Evolutionary conservation across 1,140 invertebrate genomes (phyloP).

Genomic region (Agrilus planipennis): DNA sequence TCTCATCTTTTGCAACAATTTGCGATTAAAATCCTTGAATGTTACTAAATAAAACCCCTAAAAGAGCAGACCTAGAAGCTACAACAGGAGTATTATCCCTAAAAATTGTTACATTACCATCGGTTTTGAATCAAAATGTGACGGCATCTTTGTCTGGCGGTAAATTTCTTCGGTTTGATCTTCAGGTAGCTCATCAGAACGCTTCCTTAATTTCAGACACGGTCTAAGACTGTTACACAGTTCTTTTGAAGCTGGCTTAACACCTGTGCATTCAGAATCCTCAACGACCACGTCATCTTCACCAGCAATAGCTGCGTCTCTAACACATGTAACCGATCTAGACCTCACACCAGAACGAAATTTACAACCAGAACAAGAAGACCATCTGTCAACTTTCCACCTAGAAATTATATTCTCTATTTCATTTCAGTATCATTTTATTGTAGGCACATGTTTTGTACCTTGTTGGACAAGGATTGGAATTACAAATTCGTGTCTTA

Average conservation of each 20-base stretch:
- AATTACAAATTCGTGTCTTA: constrained; percentile 34
- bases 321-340: constrained; percentile 37
- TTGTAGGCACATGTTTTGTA: constrained; percentile 11
- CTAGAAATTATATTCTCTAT: constrained; percentile 18
- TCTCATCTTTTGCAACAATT: too few species aligned
- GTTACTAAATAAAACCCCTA: too few species aligned
- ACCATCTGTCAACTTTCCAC: constrained; percentile 41
- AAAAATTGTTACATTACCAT: background rate
- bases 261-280: constrained; percentile 31
- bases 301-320: constrained; percentile 29
- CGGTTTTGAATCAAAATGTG: background rate
- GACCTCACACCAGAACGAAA: constrained; percentile 32
- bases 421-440: background rate
- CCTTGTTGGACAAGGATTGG: constrained; percentile 35
- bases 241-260: constrained; percentile 28
- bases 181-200: background rate
- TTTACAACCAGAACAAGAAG: constrained; percentile 37
- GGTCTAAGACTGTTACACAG: constrained; percentile 31
- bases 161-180: constrained; percentile 2
- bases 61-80: too few species aligned
- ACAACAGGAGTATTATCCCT: too few species aligned
- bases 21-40: too few species aligned
- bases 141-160: background rate
- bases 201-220: constrained; percentile 17
- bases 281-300: constrained; percentile 36